Base-by-base conservation (phyloP, 2,113 vertebrate species). In the Craseonycteris thonglongyai region DNA sequence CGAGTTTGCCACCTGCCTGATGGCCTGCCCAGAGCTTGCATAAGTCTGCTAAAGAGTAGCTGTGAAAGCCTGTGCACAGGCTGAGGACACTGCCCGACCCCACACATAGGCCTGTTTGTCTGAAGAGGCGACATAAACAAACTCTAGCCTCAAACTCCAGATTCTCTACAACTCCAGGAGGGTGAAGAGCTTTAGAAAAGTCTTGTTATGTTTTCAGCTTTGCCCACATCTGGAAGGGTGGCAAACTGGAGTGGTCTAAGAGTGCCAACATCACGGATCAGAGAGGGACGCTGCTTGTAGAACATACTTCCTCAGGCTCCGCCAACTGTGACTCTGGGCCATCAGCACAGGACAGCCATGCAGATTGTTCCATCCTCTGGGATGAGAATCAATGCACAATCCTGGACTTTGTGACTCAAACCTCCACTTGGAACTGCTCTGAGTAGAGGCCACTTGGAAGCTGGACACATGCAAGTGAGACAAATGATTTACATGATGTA, bases 231-330 rank as follows among this genome's bases (percentile, higher is more conserved):
- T 7, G 28, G 42, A 14, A 22, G n/a, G 24, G 49, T 30, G 49
- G 35, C 19, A n/a, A n/a, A 45, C 76, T 6, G 66, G 38, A 68
- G 88, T 9, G 6, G 21, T 24, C 61, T 56, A 8, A n/a, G 61
- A 42, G 28, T 11, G 2, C 15, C 7, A 16, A 1, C 4, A 0
- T 61, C 69, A 12, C 35, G 30, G 22, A 21, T 10, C 2, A 30
- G 11, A 42, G 81, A 42, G 38, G 35, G 58, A 76, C 18, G 71
- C 42, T 0, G 0, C 81, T 66, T 4, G 4, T 30, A 33, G 18
- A 81, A 7, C 7, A 42, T 6, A 33, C 40, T 56, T 18, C 19
- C 38, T 45, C 24, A 0, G 40, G 56, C 63, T 38, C 58, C 2
- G 2, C 58, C 0, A 2, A 24, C 49, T 9, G 5, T n/a, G 49